Conservation (phyloP, 1,140 invertebrate genomes). For the Melanaphis sacchari region DNA sequence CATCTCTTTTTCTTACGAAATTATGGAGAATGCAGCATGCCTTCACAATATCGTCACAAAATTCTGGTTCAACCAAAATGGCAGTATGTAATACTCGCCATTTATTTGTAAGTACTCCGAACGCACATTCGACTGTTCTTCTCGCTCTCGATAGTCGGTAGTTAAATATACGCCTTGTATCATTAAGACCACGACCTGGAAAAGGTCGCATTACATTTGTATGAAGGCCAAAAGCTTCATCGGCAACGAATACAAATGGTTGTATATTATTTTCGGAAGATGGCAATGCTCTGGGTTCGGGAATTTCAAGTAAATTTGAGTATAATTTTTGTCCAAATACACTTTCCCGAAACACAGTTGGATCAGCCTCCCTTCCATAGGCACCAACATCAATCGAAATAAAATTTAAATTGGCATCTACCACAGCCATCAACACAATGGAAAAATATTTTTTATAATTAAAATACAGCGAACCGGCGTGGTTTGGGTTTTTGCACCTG, state of each 20-base stretch:
- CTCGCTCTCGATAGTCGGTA: neutral
- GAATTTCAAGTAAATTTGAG: slow-evolving; percentile 13
- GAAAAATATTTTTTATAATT: neutral
- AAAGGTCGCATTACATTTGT: slow-evolving; percentile 9
- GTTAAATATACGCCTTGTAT: neutral
- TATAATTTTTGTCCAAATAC: neutral
- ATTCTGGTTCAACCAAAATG: neutral
- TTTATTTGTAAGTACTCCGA: neutral
- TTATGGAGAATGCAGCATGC: neutral
- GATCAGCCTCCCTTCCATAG: slow-evolving; percentile 62
- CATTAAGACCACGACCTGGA: neutral
- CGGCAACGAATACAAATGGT: neutral
- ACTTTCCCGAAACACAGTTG: slow-evolving; percentile 61
- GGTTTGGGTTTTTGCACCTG: slow-evolving; percentile 10
- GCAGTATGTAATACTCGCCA: neutral
- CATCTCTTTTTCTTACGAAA: slow-evolving; percentile 5
- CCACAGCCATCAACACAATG: slow-evolving; percentile 64
- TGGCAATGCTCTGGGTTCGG: neutral
- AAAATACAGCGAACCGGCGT: neutral
- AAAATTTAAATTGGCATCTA: slow-evolving; percentile 62
- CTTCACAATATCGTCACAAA: slow-evolving; percentile 23
- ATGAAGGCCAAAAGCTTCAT: neutral
- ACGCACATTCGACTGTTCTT: neutral
- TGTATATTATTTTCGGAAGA: neutral
- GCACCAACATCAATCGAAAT: slow-evolving; percentile 61